Base-by-base conservation (phyloP, 2,888 invertebrate genomes). In the Himalopsyche japonica region DNA sequence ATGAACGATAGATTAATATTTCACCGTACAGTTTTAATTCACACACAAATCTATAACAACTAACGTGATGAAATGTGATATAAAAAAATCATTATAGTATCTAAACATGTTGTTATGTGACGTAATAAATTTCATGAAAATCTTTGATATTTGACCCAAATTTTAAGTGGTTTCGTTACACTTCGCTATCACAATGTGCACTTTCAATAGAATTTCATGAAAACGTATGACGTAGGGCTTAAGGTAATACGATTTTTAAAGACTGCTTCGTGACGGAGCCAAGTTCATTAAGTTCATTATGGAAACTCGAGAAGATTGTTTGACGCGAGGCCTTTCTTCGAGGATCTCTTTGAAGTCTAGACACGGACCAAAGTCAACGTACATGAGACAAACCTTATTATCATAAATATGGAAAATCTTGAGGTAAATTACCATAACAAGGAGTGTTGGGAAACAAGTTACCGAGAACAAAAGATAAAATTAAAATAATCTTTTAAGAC, bases 331-430 rank as follows among this genome's bases (percentile, higher is more conserved):
- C 43, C 37, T 24, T 37, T 24, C 37, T 78, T 43, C 34, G 20
- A 15, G n/a, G 34, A 78, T 78, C 43, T 27, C 64, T 81, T 81
- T 64, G n/a, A 27, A 43, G 82, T 82, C 82, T 81, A 81, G 81
- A 81, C 81, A 70, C 70, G 81, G 32, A 70, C 27, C 64, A 20
- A 48, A 64, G 57, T 81, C 64, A 64, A 70, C 76, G 82, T 43
- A 78, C 78, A 78, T 37, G 37, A 80, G 48, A 48, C 49, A 80
- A 76, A 83, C 48, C 83, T 83, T 76, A 83, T 83, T 83, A 83
- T 49, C 83, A 83, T 83, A 83, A 83, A 83, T 83, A 83, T 83
- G 83, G 83, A 83, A 83, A 83, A 83, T 77, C 80, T 32, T 76
- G 76, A 80, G 76, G 83, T 76, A 77, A 80, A 83, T 83, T 83